Evolutionary conservation across 2,888 invertebrate species (phyloP).

Genomic region (Tipula unca): DNA sequence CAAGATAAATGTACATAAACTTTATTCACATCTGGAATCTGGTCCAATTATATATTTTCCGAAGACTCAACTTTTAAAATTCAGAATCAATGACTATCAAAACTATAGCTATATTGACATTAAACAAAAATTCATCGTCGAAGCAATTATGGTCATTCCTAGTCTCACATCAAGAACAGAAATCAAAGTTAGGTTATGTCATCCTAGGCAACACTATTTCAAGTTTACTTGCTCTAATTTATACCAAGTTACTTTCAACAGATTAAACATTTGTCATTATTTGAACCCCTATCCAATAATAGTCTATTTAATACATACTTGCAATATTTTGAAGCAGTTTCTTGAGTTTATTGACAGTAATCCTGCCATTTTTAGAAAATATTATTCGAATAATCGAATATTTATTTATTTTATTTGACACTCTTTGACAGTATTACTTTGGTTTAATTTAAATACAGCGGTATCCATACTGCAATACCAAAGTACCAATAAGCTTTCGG

Average conservation of each 20-base stretch:
- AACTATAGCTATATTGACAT: no score
- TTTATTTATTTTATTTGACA: no score
- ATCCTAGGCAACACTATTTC: not conserved
- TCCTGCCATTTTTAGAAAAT: slow-evolving; percentile 1
- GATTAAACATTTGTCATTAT: not conserved
- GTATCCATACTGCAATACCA: not conserved
- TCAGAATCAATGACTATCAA: no score
- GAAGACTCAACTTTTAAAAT: no score
- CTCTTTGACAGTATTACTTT: not conserved
- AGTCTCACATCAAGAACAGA: not conserved
- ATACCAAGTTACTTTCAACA: not conserved
- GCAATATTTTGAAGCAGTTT: slow-evolving; percentile 9
- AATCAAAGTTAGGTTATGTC: not conserved
- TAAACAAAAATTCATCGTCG: not conserved
- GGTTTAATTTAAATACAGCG: not conserved
- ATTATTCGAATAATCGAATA: not conserved
- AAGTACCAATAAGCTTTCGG: not conserved
- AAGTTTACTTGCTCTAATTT: not conserved
- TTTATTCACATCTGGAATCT: no score
- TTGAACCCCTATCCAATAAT: not conserved
- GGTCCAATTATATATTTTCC: no score
- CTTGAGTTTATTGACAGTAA: not conserved
- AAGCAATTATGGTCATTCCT: not conserved
- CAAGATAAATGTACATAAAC: no score
- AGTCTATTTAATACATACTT: not conserved